Evolutionary conservation across 2,888 invertebrate genomes (phyloP).

Genomic region (Actias luna): DNA sequence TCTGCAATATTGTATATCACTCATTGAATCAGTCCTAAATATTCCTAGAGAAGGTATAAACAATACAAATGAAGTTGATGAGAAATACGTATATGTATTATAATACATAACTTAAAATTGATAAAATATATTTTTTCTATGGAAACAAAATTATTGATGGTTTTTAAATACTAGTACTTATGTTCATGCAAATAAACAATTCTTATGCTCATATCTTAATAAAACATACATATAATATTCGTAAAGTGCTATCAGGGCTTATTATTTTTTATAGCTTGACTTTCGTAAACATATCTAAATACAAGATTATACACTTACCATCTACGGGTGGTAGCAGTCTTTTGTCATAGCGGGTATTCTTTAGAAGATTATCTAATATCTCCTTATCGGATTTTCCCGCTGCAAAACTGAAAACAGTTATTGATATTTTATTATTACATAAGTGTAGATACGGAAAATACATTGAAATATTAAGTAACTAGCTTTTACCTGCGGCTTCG

Average conservation of each 20-base stretch:
- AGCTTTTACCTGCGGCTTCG: too few relatives aligned
- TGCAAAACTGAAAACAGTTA: constrained; percentile 86
- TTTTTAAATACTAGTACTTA: too few relatives aligned
- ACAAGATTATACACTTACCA: constrained; percentile 78
- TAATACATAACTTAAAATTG: too few relatives aligned
- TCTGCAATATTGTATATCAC: constrained; percentile 84
- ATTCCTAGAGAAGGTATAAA: neutral
- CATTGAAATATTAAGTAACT: too few relatives aligned
- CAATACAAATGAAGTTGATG: constrained; percentile 1
- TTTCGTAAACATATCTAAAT: neutral
- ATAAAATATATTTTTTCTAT: too few relatives aligned
- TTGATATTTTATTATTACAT: neutral
- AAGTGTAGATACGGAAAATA: neutral
- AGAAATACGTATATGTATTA: neutral
- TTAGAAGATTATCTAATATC: constrained; percentile 94
- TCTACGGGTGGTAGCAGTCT: constrained; percentile 94
- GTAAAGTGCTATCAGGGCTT: neutral
- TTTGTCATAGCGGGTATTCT: constrained; percentile 95
- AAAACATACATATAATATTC: neutral
- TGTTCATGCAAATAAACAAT: neutral
- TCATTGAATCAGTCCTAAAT: constrained; percentile 12
- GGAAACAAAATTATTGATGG: too few relatives aligned
- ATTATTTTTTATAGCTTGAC: neutral
- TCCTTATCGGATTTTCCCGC: constrained; percentile 96
- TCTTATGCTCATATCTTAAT: neutral